These are phyloP conservation scores for Clepsis dumicolana DNA, from an alignment of 2,888 invertebrate genomes.

Conservation along the genomic window DNA sequence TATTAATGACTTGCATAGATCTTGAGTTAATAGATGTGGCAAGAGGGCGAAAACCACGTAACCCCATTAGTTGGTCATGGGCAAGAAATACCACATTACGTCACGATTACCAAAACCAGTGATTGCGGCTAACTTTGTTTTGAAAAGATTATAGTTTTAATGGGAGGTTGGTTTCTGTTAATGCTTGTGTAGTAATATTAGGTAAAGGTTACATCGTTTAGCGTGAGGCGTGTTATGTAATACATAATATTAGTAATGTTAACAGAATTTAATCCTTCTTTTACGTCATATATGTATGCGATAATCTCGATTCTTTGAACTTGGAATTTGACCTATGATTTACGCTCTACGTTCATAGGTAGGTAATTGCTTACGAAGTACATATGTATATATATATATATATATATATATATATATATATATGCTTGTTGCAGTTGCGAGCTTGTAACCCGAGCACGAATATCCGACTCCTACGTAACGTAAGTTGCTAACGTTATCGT, in stretches of 20 bases:
- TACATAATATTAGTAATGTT: neutral
- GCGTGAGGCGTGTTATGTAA: neutral
- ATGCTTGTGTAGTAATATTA: neutral
- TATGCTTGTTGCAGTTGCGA: too few relatives aligned
- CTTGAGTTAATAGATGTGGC: slow-evolving; percentile 24
- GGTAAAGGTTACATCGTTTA: slow-evolving; percentile 1
- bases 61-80: slow-evolving; percentile 4
- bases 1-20: slow-evolving; percentile 22
- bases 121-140: neutral
- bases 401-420: too few relatives aligned
- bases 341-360: neutral
- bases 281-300: neutral
- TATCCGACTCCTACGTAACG: too few relatives aligned
- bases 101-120: neutral
- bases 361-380: neutral
- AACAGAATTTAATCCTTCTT: neutral
- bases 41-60: slow-evolving; percentile 12
- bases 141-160: neutral
- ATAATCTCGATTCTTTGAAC: neutral
- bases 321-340: neutral
- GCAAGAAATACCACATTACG: neutral
- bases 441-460: too few relatives aligned
- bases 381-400: too few relatives aligned
- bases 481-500: too few relatives aligned
- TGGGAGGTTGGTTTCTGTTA: neutral